phyloP scores from a whole-genome alignment of 2,888 invertebrate species.

The Idaea straminata region DNA sequence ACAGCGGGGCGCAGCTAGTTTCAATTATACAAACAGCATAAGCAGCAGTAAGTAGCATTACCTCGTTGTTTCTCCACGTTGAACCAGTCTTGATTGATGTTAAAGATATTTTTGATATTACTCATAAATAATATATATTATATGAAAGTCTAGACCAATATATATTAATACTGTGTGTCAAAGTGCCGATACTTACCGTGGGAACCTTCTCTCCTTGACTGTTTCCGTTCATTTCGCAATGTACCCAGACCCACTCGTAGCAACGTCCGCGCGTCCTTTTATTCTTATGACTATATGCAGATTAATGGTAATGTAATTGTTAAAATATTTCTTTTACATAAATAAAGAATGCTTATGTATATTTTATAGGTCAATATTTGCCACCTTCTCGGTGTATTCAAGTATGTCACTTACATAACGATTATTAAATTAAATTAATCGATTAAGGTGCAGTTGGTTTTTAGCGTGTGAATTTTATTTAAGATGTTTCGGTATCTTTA shows the following conservation, averaged over 20 bases:
- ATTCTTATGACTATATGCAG: slow-evolving; percentile 37
- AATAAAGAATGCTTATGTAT: slow-evolving; percentile 23
- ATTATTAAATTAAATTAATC: background rate
- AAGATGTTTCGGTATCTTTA: background rate
- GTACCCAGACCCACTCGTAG: slow-evolving; percentile 5
- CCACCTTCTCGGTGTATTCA: background rate
- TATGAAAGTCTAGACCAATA: slow-evolving; percentile 23
- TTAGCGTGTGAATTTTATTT: background rate
- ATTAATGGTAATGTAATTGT: slow-evolving; percentile 36
- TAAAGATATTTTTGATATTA: background rate
- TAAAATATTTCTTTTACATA: slow-evolving; percentile 30
- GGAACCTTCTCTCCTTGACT: slow-evolving; percentile 41
- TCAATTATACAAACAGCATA: too few relatives aligned
- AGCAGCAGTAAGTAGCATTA: background rate
- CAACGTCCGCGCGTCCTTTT: slow-evolving; percentile 23
- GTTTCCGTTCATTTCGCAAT: slow-evolving; percentile 38
- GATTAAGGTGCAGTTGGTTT: background rate
- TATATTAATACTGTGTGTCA: slow-evolving; percentile 10
- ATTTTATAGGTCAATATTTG: slow-evolving; percentile 6
- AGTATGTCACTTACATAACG: background rate
- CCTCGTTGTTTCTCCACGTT: background rate
- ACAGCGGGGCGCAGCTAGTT: too few relatives aligned
- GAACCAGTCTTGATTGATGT: background rate
- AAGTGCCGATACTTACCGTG: slow-evolving; percentile 37
- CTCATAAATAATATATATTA: background rate